phyloP scores from a whole-genome alignment of 2,113 vertebrate genomes.

The Carollia perspicillata region DNA sequence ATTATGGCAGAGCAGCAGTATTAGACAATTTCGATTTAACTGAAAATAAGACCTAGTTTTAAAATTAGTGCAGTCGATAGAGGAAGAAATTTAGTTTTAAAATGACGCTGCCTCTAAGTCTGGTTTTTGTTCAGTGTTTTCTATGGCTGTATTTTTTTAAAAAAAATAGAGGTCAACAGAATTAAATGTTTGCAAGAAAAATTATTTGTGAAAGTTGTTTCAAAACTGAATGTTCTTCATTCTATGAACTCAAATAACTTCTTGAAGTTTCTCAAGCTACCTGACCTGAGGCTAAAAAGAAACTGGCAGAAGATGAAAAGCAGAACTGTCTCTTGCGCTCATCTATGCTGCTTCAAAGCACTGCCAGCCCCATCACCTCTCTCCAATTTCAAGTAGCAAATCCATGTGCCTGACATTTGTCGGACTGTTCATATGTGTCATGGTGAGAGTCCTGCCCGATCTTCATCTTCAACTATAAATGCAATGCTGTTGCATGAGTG shows the following conservation, averaged over 20 bases:
- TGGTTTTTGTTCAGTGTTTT: not conserved
- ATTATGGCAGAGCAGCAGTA: not conserved
- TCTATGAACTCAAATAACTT: conserved; percentile 15
- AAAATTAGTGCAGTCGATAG: not conserved
- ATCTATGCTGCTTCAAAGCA: conserved; percentile 19
- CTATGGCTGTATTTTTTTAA: not conserved
- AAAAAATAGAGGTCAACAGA: not conserved
- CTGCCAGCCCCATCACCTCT: not conserved
- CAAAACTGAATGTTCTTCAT: not conserved
- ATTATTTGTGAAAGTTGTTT: conserved; percentile 27
- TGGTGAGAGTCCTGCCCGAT: not conserved
- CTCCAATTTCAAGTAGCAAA: not conserved
- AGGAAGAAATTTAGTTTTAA: not conserved
- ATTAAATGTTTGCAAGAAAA: conserved; percentile 42
- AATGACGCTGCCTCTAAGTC: not conserved
- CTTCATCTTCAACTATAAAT: not conserved
- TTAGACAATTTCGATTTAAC: not conserved
- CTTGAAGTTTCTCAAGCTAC: conserved; percentile 40
- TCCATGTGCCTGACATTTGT: not conserved
- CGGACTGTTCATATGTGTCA: not conserved
- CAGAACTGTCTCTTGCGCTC: not conserved
- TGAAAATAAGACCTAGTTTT: not conserved
- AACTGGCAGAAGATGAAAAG: conserved; percentile 49
- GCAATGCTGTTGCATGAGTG: not conserved
- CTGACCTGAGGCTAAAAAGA: conserved; percentile 42